A percentile compares a stretch with the other conserved stretches of the same genome.
These are phyloP conservation scores for Colius striatus DNA, from an alignment of 2,113 vertebrate species.

Conservation along the genomic window DNA sequence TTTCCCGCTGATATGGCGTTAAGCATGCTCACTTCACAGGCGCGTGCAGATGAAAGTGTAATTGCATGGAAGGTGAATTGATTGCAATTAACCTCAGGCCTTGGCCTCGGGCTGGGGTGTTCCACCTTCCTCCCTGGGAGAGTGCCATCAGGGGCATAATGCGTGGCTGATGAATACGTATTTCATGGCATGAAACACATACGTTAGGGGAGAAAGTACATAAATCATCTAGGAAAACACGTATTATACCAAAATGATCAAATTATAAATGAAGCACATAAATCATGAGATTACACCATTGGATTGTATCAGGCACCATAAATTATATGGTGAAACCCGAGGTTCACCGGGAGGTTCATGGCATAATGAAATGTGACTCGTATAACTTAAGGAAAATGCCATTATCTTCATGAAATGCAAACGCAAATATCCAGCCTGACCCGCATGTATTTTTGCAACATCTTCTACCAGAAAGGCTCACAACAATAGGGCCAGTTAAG, in stretches of 20 bases:
- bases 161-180: conserved; percentile 69
- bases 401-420: conserved; percentile 47
- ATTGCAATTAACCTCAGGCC: conserved; percentile 84
- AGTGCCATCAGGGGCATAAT: conserved; percentile 53
- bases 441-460: conserved; percentile 32
- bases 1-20: conserved; percentile 55
- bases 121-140: conserved; percentile 72
- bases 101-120: conserved; percentile 76
- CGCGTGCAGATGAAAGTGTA: conserved; percentile 88
- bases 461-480: conserved; percentile 11
- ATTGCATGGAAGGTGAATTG: conserved; percentile 91
- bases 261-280: conserved; percentile 85
- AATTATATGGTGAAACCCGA: conserved; percentile 76
- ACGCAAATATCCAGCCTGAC: conserved; percentile 48
- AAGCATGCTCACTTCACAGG: conserved; percentile 72
- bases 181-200: conserved; percentile 62
- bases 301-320: conserved; percentile 80
- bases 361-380: conserved; percentile 76
- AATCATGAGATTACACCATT: conserved; percentile 78
- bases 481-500: conserved; percentile 34
- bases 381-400: conserved; percentile 64
- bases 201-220: conserved; percentile 73
- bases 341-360: conserved; percentile 73
- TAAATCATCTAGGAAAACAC: conserved; percentile 83
- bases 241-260: conserved; percentile 79